Evolutionary conservation across 2,113 vertebrate genomes (phyloP).

Genomic region (Atlantisia rogersi): DNA sequence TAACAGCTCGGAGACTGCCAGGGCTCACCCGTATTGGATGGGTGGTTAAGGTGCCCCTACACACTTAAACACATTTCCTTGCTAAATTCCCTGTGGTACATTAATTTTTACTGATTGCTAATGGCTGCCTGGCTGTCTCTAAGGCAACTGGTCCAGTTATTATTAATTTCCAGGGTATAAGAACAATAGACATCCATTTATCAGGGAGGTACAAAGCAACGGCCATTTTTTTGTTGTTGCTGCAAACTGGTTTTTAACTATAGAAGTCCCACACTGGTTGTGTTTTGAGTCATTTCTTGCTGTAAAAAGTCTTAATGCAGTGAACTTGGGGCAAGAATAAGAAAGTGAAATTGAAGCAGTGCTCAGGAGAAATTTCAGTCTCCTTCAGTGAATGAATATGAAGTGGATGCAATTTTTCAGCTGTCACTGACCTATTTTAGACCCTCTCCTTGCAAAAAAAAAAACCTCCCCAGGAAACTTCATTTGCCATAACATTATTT

Average conservation of each 20-base stretch:
- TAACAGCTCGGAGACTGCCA: fast-evolving
- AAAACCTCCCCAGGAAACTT: background rate
- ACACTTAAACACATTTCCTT: conserved; percentile 15
- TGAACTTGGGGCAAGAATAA: background rate
- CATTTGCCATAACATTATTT: conserved; percentile 25
- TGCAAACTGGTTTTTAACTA: conserved; percentile 12
- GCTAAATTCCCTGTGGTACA: conserved; percentile 45
- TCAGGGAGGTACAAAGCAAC: conserved; percentile 10
- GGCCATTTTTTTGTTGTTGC: background rate
- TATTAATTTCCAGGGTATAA: conserved; percentile 46
- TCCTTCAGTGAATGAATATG: background rate
- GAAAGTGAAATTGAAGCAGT: background rate
- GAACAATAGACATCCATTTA: conserved; percentile 55
- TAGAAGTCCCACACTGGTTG: background rate
- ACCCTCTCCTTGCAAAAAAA: background rate
- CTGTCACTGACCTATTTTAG: conserved; percentile 44
- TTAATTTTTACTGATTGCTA: conserved; percentile 65
- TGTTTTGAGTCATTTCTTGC: background rate
- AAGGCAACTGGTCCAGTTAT: conserved; percentile 47
- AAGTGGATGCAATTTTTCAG: conserved; percentile 38
- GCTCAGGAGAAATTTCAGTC: conserved; percentile 32
- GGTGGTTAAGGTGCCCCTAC: background rate
- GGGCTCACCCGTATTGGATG: background rate
- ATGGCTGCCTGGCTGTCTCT: conserved; percentile 50
- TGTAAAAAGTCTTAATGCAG: background rate